Base-by-base conservation (phyloP, 1,140 invertebrate species). In the Zaprionus inermis region DNA sequence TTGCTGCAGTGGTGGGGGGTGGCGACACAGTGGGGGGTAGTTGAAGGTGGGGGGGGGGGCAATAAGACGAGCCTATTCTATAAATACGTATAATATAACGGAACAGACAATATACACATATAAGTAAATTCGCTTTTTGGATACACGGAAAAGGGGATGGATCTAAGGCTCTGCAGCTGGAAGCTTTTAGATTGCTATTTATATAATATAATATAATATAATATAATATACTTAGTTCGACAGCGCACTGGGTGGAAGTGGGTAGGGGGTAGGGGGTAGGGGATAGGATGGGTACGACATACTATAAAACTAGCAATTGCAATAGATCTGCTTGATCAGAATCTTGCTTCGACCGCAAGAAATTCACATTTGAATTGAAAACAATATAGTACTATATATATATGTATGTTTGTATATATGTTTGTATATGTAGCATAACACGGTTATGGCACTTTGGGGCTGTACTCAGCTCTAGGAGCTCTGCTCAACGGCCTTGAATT, bases 231-330 rank as follows among this genome's bases (percentile, higher is more conserved):
- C 58, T 76, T 79, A 58, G 52, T 78, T 74, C 58, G 68, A 73
- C 79, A 74, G 46, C 67, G 63, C 49, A 57, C 46, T 72, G 65
- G 58, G 20, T 12, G 24, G 12, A 14, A 32, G 3, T 0, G 44
- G 2, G 9, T n/a, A 20, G 3, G 7, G 9, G 36, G 4, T 12
- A n/a, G 32, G 22, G 52, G 20, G 44, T 36, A 46, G 34, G 66
- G 55, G 20, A 49, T 6, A 28, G 28, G 36, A n/a, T 5, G 72
- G 41, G 64, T 72, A 72, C 73, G n/a, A 77, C 65, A 83, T 79
- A 86, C 79, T 88, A 89, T 89, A 89, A 78, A 88, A 89, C 84
- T 83, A 88, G 76, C 83, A 82, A 86, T 74, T 61, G 58, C 58
- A 74, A 63, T 57, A 24, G 34, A 20, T 38, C 32, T 57, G 18